Evolutionary conservation across 2,113 vertebrate species (phyloP).

Genomic region (Zapornia atra): DNA sequence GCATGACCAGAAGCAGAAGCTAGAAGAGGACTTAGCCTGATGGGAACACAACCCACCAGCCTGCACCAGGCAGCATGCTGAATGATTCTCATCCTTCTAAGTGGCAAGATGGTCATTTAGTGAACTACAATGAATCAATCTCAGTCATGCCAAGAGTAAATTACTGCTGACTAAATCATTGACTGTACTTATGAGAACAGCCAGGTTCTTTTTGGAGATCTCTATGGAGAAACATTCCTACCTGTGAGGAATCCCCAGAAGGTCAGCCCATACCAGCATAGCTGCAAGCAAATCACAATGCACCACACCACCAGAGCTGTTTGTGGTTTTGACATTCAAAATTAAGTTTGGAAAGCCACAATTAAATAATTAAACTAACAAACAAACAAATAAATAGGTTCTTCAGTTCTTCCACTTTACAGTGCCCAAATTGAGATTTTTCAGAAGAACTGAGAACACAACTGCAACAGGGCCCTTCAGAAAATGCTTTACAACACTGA

Average conservation of each 20-base stretch:
- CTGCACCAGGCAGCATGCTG: fast-evolving
- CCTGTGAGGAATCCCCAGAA: background rate
- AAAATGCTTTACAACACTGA: background rate
- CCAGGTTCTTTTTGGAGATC: background rate
- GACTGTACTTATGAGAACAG: background rate
- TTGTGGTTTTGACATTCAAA: background rate
- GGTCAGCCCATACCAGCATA: background rate
- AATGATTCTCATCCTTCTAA: background rate
- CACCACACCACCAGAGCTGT: background rate
- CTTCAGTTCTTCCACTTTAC: background rate
- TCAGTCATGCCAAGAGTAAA: background rate
- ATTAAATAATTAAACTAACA: background rate
- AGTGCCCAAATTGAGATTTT: background rate
- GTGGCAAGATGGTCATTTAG: background rate
- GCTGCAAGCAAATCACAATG: background rate
- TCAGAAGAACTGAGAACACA: background rate
- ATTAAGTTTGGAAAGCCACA: background rate
- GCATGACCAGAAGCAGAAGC: background rate
- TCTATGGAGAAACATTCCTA: background rate
- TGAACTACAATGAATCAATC: background rate
- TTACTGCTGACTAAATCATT: background rate
- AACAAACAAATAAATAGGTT: background rate
- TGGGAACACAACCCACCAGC: background rate
- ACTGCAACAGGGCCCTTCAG: background rate
- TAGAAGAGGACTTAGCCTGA: background rate